Evolutionary conservation across 1,140 invertebrate genomes (phyloP), one percentile per base, ranked within the genome.

Genomic region (Dendroctonus valens): DNA sequence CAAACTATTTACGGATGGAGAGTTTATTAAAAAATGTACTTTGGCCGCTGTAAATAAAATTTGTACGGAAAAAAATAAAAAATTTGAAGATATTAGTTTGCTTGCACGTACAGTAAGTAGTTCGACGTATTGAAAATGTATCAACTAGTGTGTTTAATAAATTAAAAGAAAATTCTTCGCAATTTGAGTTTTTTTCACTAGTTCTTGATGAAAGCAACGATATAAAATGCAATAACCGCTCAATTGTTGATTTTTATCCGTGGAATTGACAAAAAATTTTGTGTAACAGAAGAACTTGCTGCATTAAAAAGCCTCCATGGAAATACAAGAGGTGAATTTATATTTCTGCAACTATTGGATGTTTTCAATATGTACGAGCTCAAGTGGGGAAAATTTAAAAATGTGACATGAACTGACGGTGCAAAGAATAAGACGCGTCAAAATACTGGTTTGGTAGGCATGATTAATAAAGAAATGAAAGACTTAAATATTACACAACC

Each of bases 11-110:
- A 69, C 62, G 26, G 62, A 66, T 66, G 41, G 67, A 59, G 55
- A 69, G 53, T 67, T 69, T n/a, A 69, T 69, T 67, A 66, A 69
- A 69, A 59, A 65, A 59, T 69, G 61, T 69, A 58, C 46, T 59
- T 65, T 65, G 26, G 63, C 53, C 41, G 53, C 41, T 61, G 63
- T 59, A n/a, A n/a, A n/a, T 49, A n/a, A n/a, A n/a, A n/a, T 26
- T 26, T 26, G 3, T 26, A 1, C 26, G 26, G 26, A 3, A 26
- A 26, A 26, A 26, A 2, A 2, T 26, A 26, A 26, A 26, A 26
- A 26, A 26, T 2, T 26, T 26, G 26, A 26, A 26, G 1, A 26
- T 26, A 26, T 26, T 60, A 58, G 53, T 65, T 59, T 58, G 40
- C 57, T 41, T 57, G 55, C 54, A 65, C 41, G 53, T 50, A 59